Conservation (phyloP, 2,113 vertebrate genomes). For the Turnix velox region DNA sequence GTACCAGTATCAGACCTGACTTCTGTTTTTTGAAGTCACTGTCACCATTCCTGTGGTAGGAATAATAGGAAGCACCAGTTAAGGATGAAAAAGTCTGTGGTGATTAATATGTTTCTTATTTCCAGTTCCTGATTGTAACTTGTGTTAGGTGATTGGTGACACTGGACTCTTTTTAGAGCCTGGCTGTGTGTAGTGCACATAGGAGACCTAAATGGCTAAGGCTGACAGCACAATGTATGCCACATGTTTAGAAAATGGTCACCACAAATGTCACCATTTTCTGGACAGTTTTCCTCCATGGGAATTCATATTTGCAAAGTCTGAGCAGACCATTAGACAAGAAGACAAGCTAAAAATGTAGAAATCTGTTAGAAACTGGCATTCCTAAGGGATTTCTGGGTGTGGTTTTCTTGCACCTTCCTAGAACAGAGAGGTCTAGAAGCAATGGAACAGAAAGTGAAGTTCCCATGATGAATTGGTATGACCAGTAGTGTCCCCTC, state of each 20-base stretch:
- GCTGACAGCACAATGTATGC: neutral
- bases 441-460: neutral
- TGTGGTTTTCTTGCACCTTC: neutral
- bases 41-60: neutral
- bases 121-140: neutral
- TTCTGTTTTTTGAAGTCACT: neutral
- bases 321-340: neutral
- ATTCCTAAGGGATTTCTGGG: neutral
- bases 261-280: neutral
- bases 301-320: neutral
- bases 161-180: neutral
- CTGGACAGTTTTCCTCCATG: neutral
- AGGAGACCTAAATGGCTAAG: neutral
- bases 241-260: neutral
- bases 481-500: neutral
- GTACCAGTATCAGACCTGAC: neutral
- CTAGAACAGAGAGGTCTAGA: neutral
- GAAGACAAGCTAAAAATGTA: neutral
- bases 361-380: neutral
- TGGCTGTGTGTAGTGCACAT: neutral
- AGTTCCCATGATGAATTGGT: neutral
- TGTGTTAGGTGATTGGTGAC: fast-evolving
- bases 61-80: neutral
- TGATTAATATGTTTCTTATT: neutral
- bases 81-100: neutral